Conservation (phyloP, 2,888 invertebrate genomes). For the Platycheirus albimanus region DNA sequence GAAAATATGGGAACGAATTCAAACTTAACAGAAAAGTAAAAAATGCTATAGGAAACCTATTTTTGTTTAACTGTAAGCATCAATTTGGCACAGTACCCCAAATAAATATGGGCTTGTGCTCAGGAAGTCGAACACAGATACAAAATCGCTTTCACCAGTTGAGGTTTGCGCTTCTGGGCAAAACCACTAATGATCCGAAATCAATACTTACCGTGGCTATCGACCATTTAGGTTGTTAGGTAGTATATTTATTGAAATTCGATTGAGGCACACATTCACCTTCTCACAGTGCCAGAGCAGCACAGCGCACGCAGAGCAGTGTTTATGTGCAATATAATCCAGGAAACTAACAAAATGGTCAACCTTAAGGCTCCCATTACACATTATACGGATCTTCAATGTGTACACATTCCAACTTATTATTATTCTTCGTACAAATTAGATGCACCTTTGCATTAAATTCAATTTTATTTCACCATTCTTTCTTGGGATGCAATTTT, state of each 20-base stretch:
- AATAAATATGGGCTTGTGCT: neutral
- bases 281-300: no score
- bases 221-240: constrained; percentile 10
- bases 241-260: constrained; percentile 5
- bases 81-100: neutral
- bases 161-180: neutral
- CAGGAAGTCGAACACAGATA: neutral
- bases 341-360: constrained; percentile 30
- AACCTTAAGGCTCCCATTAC: constrained; percentile 33
- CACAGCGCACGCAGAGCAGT: no score
- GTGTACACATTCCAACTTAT: constrained; percentile 25
- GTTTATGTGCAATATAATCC: constrained; percentile 9
- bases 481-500: constrained; percentile 14
- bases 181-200: constrained; percentile 10
- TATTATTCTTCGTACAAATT: constrained; percentile 46
- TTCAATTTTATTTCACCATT: constrained; percentile 41
- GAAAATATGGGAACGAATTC: no score
- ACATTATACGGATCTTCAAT: constrained; percentile 1
- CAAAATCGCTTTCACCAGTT: neutral
- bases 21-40: no score
- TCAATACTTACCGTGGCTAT: constrained; percentile 8
- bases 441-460: constrained; percentile 46
- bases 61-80: no score
- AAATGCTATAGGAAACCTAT: no score
- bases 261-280: neutral